These are phyloP conservation scores for Melinopterus prodromus DNA, from an alignment of 2,888 invertebrate species.

Conservation along the genomic window DNA sequence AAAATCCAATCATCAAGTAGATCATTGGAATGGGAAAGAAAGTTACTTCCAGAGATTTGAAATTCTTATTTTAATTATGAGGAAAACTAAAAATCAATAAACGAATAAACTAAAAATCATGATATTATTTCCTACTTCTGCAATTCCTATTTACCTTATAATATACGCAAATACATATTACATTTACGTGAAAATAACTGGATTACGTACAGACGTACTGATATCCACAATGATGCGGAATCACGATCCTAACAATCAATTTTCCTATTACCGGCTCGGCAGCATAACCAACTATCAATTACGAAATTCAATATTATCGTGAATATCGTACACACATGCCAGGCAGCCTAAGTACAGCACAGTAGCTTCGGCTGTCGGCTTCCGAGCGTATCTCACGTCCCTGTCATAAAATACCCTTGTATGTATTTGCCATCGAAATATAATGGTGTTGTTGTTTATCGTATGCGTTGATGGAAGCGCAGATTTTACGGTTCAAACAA, in stretches of 20 bases:
- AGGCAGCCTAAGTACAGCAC: not conserved
- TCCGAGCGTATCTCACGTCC: not conserved
- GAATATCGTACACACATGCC: not conserved
- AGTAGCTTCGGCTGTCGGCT: not conserved
- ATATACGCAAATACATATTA: too few species aligned
- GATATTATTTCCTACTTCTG: too few species aligned
- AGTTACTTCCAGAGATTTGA: too few species aligned
- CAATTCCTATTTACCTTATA: too few species aligned
- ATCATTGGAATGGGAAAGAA: too few species aligned
- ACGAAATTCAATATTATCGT: not conserved
- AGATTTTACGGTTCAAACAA: not conserved
- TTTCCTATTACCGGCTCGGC: not conserved
- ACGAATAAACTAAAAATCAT: too few species aligned
- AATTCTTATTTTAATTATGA: too few species aligned
- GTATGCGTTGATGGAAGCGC: not conserved
- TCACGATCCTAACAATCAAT: constrained; percentile 4
- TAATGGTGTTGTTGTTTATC: not conserved
- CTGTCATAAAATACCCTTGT: not conserved
- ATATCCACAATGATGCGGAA: not conserved
- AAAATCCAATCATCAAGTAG: too few species aligned
- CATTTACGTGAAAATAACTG: too few species aligned
- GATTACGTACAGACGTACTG: not conserved
- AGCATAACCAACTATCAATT: not conserved
- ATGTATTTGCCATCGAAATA: not conserved
- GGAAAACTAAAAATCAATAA: too few species aligned